Evolutionary conservation across 2,888 invertebrate genomes (phyloP), one percentile per base, ranked within the genome.

Genomic region (Eilema depressum): DNA sequence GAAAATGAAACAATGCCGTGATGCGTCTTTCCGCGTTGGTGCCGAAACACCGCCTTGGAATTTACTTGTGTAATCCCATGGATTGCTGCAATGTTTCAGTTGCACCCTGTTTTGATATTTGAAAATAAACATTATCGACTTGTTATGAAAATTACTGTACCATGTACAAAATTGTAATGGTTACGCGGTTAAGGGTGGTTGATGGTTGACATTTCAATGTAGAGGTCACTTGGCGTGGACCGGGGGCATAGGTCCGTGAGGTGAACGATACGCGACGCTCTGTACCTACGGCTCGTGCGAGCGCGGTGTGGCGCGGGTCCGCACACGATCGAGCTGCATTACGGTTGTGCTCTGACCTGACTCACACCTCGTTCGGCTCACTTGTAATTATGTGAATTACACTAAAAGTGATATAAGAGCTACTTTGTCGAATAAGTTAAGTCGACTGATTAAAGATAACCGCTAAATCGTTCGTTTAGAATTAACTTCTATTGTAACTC

Each of bases 361-460:
- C 41, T 62, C 63, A 69, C 74, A 75, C 56, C 47, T 11, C 69
- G 69, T 68, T 28, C 60, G 23, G 59, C 66, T 69, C 64, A 70
- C 74, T 82, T 80, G 75, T 63, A 62, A 75, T 80, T 70, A 74
- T 71, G 63, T 69, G 73, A 80, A 72, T 78, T 72, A 83, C 73
- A 75, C 41, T 3, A 75, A 79, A 83, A 79, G 82, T 80, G 77
- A 75, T 76, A 75, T 59, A 75, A 69, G 73, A 75, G 73, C 70
- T 83, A 82, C 71, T 75, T 79, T 74, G 85, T 83, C 83, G 80
- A 83, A 82, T 79, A 84, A 83, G 82, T 81, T 79, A 77, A 84
- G 84, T 86, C 85, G 88, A 88, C 88, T 88, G 88, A 88, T 85
- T 86, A 87, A 83, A 78, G 69, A 70, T 85, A 85, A 83, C 83